Evolutionary conservation across 2,888 invertebrate genomes (phyloP).

Genomic region (Cryptus armator): DNA sequence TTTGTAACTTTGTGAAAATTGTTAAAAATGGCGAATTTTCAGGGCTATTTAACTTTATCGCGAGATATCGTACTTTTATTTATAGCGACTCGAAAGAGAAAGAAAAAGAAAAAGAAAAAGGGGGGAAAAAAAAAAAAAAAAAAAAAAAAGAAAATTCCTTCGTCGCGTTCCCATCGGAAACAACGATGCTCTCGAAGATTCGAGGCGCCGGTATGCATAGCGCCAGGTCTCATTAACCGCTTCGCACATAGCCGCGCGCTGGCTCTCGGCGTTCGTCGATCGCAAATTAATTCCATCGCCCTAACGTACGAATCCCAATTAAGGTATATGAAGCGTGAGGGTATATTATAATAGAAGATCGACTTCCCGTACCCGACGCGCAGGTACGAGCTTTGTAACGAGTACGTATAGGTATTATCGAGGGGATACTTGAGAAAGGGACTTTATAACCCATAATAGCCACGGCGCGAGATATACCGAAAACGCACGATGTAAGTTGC

Average conservation of each 20-base stretch:
- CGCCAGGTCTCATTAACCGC: constrained; percentile 65
- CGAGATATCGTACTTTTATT: neutral
- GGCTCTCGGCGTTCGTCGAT: constrained; percentile 74
- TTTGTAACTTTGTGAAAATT: neutral
- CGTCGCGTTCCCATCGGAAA: constrained; percentile 60
- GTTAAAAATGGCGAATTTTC: neutral
- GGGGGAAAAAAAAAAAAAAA: neutral
- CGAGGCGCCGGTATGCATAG: constrained; percentile 57
- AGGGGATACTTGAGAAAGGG: constrained; percentile 45
- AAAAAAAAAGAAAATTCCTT: constrained; percentile 39
- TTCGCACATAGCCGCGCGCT: constrained; percentile 36
- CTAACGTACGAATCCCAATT: constrained; percentile 79
- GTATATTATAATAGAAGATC: constrained; percentile 74
- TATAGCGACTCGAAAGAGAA: neutral
- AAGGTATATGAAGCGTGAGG: constrained; percentile 82
- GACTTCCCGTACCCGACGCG: constrained; percentile 71
- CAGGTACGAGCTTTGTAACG: constrained; percentile 50
- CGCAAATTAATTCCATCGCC: constrained; percentile 81
- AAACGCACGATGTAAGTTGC: neutral
- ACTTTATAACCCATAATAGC: constrained; percentile 44
- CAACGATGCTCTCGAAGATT: constrained; percentile 54
- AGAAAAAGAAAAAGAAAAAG: no score
- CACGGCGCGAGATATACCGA: constrained; percentile 34
- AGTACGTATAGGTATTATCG: constrained; percentile 57
- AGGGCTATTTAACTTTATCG: constrained; percentile 3